A percentile compares a stretch with the other conserved stretches of the same genome.
Conservation (phyloP, 2,888 invertebrate genomes). For the Rhorus exstirpatorius region DNA sequence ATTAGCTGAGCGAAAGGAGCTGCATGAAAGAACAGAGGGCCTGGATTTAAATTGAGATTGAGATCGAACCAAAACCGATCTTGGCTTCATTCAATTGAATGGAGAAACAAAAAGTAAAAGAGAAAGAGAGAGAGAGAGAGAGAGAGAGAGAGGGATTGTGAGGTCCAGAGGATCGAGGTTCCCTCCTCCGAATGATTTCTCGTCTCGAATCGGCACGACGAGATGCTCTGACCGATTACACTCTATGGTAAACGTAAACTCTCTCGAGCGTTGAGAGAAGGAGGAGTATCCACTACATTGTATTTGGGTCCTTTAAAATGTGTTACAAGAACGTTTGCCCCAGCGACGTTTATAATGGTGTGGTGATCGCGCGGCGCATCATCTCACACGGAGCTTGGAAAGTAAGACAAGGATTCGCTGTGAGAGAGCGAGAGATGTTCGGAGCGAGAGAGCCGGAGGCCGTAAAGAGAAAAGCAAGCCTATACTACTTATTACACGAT, state of each 20-base stretch:
- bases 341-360: conserved; percentile 66
- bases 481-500: conserved; percentile 15
- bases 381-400: conserved; percentile 72
- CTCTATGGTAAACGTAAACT: conserved; percentile 22
- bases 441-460: conserved; percentile 46
- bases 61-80: conserved; percentile 7
- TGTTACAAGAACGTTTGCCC: conserved; percentile 78
- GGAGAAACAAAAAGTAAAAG: not conserved
- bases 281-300: conserved; percentile 48
- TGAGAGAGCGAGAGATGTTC: conserved; percentile 62
- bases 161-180: conserved; percentile 54
- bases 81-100: conserved; percentile 1
- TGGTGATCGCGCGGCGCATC: conserved; percentile 69
- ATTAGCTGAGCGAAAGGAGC: not conserved
- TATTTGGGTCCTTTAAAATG: conserved; percentile 79
- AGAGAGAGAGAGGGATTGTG: conserved; percentile 27
- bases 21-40: not conserved
- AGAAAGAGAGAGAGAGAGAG: not conserved
- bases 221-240: conserved; percentile 42
- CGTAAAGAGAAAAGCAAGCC: conserved; percentile 12
- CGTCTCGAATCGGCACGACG: conserved; percentile 62
- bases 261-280: conserved; percentile 46
- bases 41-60: not conserved
- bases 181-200: conserved; percentile 57
- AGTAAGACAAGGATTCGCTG: conserved; percentile 79